Base-by-base conservation (phyloP, 1,140 invertebrate genomes). In the Ceratoteleas bidentatus region DNA sequence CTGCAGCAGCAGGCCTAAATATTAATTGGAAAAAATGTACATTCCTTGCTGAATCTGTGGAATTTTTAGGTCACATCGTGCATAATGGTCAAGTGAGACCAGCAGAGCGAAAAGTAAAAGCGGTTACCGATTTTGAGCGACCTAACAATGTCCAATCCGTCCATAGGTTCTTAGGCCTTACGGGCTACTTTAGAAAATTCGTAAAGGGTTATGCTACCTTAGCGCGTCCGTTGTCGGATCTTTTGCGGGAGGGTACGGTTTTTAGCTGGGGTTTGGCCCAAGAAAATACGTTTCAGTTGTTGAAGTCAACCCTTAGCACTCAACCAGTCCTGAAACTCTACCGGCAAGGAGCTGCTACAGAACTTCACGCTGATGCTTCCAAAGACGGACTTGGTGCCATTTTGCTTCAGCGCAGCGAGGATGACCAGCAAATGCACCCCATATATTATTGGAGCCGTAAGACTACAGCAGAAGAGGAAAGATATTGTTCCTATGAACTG, bases 1-100 rank as follows among this genome's bases (percentile, higher is more conserved):
- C 89, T 7, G 73, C 64, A 4, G 70, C 88, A 0, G 87, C 88
- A 86, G 90, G 88, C 3, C 70, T 92, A 24, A 53, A 86, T 36
- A 83, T 91, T 3, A 90, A 89, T 33, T 85, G 84, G 83, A 86
- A 87, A 52, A 92, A 92, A 70, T 86, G 85, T 32, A 50, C 85
- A 10, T 83, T 91, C 62, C 38, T 90, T 13, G 14, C 64, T 13
- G 64, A 33, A 16, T 3, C 3, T 3, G 70, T 90, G 2, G 84
- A 89, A 54, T 91, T 86, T 84, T 77, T 91, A 34, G 88, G 89
- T 11, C 66, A 86, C 56, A 56, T 77, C 5, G 77, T 87, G 9
- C 82, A 87, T 15, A 66, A 78, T 57, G 85, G 87, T 40, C 57
- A 72, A 11, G 57, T 86, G 7, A 70, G 81, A 49, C 88, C 88